phyloP scores from a whole-genome alignment of 1,140 invertebrate species.

The Leguminivora glycinivorella region DNA sequence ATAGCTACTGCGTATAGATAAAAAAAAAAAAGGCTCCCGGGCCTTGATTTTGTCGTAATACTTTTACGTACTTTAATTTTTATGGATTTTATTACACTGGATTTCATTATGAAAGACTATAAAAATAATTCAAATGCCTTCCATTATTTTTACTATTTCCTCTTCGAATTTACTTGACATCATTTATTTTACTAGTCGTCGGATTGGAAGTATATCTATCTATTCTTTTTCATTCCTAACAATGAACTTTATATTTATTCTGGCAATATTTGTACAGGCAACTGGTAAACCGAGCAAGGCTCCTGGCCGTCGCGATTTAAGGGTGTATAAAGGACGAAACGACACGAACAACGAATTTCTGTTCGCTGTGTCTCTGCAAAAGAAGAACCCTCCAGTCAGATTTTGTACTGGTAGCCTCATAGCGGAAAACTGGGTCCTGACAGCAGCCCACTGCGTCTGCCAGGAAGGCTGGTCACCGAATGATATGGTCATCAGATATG shows the following conservation, averaged over 20 bases:
- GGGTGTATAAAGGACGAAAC: background rate
- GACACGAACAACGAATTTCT: background rate
- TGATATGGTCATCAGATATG: background rate
- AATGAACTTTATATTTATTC: background rate
- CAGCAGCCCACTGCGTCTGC: background rate
- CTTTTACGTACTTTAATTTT: too few relatives aligned
- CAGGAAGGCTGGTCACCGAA: too few relatives aligned
- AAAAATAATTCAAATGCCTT: background rate
- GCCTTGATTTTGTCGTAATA: too few relatives aligned
- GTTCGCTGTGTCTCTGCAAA: background rate
- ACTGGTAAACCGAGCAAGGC: background rate
- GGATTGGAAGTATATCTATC: background rate
- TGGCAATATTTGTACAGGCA: background rate
- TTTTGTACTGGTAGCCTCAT: background rate
- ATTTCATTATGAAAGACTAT: background rate
- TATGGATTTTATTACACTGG: too few relatives aligned
- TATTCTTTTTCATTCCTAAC: background rate
- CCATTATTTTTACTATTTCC: background rate
- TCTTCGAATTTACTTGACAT: background rate
- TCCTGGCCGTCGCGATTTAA: background rate
- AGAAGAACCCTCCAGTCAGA: background rate
- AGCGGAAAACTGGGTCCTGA: background rate
- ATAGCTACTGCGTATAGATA: too few relatives aligned
- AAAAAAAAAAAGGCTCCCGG: too few relatives aligned
- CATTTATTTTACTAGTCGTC: background rate